phyloP scores from a whole-genome alignment of 1,140 invertebrate species.

The Musca vetustissima region DNA sequence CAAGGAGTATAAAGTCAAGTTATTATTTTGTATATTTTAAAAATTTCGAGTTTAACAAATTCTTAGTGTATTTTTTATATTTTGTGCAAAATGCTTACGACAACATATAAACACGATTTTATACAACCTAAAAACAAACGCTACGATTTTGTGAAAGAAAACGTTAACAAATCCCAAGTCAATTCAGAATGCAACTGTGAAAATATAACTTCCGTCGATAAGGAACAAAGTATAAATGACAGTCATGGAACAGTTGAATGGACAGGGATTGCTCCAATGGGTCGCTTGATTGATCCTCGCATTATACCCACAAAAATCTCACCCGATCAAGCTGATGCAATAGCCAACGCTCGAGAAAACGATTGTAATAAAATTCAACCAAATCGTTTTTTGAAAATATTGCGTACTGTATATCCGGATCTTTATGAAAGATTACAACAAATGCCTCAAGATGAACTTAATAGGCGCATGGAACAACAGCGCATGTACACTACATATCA shows the following conservation, averaged over 20 bases:
- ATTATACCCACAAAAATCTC: slow-evolving; percentile 44
- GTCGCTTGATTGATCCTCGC: slow-evolving; percentile 46
- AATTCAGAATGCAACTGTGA: slow-evolving; percentile 42
- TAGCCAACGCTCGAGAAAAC: slow-evolving; percentile 37
- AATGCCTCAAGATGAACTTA: slow-evolving; percentile 57
- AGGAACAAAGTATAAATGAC: not conserved
- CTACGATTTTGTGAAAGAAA: slow-evolving; percentile 41
- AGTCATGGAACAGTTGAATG: slow-evolving; percentile 46
- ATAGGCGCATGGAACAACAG: slow-evolving; percentile 57
- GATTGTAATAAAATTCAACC: slow-evolving; percentile 49
- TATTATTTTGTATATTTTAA: not conserved
- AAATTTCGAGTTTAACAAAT: not conserved
- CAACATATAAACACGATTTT: slow-evolving; percentile 52
- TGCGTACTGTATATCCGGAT: slow-evolving; percentile 56
- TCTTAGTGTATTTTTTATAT: not conserved
- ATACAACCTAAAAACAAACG: slow-evolving; percentile 42
- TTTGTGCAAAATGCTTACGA: slow-evolving; percentile 37
- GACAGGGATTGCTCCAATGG: slow-evolving; percentile 52
- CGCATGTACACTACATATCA: slow-evolving; percentile 62
- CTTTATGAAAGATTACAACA: slow-evolving; percentile 58
- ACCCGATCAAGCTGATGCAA: slow-evolving; percentile 40
- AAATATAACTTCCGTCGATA: no score
- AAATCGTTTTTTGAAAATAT: slow-evolving; percentile 50
- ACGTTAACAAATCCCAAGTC: slow-evolving; percentile 15
- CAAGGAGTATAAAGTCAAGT: no score